Evolutionary conservation across 2,888 invertebrate species (phyloP).

Genomic region (Machimus atricapillus): DNA sequence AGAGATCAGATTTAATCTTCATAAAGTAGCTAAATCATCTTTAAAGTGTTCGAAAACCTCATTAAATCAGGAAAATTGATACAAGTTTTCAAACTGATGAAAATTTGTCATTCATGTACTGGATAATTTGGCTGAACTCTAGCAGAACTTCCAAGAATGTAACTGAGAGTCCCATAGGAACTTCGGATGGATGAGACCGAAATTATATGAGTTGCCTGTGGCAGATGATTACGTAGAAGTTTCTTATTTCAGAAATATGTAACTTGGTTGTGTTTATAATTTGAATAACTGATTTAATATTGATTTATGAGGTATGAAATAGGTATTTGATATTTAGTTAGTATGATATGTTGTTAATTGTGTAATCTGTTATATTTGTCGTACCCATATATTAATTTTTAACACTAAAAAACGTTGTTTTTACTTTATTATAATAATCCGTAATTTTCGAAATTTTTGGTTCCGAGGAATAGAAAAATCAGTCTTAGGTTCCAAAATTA

Average conservation of each 20-base stretch:
- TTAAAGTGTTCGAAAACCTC: background rate
- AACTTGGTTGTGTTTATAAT: background rate
- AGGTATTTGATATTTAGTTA: background rate
- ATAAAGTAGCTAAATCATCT: background rate
- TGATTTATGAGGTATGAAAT: background rate
- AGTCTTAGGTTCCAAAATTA: no score
- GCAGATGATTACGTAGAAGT: background rate
- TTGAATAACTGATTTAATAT: background rate
- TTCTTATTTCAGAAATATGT: background rate
- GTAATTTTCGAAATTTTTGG: background rate
- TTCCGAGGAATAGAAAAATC: no score
- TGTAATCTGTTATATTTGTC: background rate
- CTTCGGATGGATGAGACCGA: background rate
- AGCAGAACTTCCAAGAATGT: background rate
- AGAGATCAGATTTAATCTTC: background rate
- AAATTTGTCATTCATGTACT: background rate
- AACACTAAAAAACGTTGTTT: background rate
- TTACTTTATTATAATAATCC: background rate
- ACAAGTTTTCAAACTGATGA: background rate
- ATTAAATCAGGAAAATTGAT: background rate
- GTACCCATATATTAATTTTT: no score
- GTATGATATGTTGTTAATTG: background rate
- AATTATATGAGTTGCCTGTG: background rate
- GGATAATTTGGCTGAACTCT: background rate
- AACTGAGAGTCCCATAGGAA: background rate